Percentiles rank a stretch among this genome's conserved stretches.
phyloP scores from a whole-genome alignment of 2,888 invertebrate species.

The Lamellibrachia columna region DNA sequence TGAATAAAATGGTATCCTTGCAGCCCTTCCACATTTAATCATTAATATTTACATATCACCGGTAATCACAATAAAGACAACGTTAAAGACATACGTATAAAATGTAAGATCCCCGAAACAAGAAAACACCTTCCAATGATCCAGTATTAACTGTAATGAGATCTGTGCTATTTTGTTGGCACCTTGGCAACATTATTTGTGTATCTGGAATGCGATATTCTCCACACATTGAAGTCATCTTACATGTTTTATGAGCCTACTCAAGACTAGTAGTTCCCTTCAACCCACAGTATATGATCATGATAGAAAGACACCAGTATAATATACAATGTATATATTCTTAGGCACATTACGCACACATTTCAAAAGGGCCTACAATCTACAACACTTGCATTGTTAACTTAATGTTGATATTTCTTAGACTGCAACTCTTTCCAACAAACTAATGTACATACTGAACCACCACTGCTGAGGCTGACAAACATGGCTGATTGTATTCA shows the following conservation, averaged over 20 bases:
- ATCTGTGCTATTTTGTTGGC: conserved; percentile 3
- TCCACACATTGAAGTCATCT: neutral
- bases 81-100: neutral
- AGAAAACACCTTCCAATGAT: neutral
- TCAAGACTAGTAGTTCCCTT: neutral
- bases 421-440: neutral
- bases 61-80: neutral
- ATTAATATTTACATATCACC: neutral
- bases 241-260: neutral
- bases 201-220: neutral
- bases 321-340: neutral
- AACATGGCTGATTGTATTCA: no score
- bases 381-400: neutral
- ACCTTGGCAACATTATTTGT: neutral
- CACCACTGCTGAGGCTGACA: neutral
- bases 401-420: neutral
- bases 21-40: neutral
- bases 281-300: neutral
- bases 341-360: neutral
- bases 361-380: neutral
- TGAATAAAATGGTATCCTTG: neutral
- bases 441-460: neutral
- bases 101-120: neutral
- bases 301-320: neutral
- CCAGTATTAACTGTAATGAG: neutral